Conservation (phyloP, 92 coral and sea anemone species). For the Zoanthus sociatus region DNA sequence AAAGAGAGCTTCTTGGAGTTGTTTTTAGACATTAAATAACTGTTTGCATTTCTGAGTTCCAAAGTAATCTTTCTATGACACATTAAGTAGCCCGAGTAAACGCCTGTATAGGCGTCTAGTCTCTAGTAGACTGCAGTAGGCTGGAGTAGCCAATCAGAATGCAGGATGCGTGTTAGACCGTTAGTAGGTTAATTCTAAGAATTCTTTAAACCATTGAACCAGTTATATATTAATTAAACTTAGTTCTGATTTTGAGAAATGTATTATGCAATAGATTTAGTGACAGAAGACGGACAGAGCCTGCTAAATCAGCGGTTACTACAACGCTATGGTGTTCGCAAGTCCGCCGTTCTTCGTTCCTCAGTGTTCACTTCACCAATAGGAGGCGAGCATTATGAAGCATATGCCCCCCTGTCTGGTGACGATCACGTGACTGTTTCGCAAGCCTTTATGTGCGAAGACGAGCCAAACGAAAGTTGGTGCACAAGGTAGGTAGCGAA, state of each 20-base stretch:
- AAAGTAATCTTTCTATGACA: too few species aligned
- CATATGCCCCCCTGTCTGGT: slow-evolving; percentile 84
- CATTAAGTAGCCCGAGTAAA: too few species aligned
- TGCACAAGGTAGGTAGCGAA: slow-evolving; percentile 69
- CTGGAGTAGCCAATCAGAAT: too few species aligned
- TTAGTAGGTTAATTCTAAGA: too few species aligned
- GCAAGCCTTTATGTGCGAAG: slow-evolving; percentile 55
- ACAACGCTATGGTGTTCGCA: slow-evolving; percentile 80
- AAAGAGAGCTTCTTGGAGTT: too few species aligned
- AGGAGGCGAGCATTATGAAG: slow-evolving; percentile 86
- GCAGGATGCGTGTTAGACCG: too few species aligned
- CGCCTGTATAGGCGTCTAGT: too few species aligned
- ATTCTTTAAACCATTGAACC: too few species aligned
- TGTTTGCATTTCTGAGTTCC: too few species aligned
- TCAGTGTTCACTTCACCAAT: slow-evolving; percentile 83
- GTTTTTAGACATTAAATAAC: too few species aligned
- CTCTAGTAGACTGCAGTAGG: too few species aligned
- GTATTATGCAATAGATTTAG: not conserved
- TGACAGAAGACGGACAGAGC: slow-evolving; percentile 44
- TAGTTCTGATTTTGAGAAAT: not conserved
- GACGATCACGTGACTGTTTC: slow-evolving; percentile 60
- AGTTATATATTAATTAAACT: too few species aligned
- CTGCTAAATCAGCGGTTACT: slow-evolving; percentile 63
- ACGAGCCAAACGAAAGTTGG: slow-evolving; percentile 52
- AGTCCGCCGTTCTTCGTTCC: slow-evolving; percentile 72